Base-by-base conservation (phyloP, 2,888 invertebrate genomes). In the Sepiola atlantica region DNA sequence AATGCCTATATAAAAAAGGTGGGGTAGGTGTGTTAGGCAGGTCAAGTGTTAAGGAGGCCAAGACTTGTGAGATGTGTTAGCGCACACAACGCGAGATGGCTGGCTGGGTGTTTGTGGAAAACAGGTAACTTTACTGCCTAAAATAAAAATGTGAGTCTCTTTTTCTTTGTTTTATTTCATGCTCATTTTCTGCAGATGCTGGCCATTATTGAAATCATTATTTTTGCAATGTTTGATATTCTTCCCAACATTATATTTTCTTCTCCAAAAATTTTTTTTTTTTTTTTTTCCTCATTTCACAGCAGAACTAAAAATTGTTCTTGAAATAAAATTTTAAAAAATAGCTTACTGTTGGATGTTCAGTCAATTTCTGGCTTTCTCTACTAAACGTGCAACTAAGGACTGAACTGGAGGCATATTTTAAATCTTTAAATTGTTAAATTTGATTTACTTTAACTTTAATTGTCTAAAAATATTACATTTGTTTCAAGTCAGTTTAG, bases 271-370 rank as follows among this genome's bases (percentile, higher is more conserved):
- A 35, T 93, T 28, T 28, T 14, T 55, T 55, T 93, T 54, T 54
- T 93, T 12, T 10, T 45, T 93, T 45, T 93, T 93, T 24, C 55
- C 55, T 54, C 93, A 55, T 45, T 45, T 35, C 94, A 94, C 35
- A 35, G 28, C 35, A 94, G 77, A 94, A 94, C 24, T 90, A 35
- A n/a, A n/a, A 77, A 77, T 77, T n/a, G 77, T 77, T 77, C n/a
- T 10, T 55, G 1, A 77, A 77, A 77, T 28, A 3, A 14, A 35
- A n/a, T n/a, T n/a, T n/a, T n/a, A n/a, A n/a, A n/a, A n/a, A n/a
- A 45, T 8, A 45, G 45, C 45, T 45, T 45, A 2, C 4, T 45
- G 8, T 45, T 45, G 2, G 45, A 8, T 45, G 45, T 45, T 45
- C 8, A 4, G 45, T 45, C 8, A 45, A 45, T 45, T 45, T 45